These are phyloP conservation scores for Excalfactoria chinensis DNA, from an alignment of 2,113 vertebrate species.

Conservation along the genomic window DNA sequence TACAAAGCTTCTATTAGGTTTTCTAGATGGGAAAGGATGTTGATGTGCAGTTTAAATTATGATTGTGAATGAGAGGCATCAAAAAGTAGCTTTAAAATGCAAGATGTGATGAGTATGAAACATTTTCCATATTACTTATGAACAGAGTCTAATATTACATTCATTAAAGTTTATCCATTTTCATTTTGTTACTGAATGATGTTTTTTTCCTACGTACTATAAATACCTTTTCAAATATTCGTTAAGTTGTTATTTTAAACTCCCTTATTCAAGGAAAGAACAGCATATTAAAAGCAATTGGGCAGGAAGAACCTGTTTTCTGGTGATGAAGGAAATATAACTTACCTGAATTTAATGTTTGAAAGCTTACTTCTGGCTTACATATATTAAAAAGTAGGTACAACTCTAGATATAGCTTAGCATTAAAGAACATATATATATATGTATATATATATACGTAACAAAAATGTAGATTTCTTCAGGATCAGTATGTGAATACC, in stretches of 20 bases:
- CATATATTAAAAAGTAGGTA: not conserved
- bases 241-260: conserved; percentile 49
- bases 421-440: not conserved
- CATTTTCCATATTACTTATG: not conserved
- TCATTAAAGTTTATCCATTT: not conserved
- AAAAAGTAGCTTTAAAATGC: not conserved
- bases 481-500: not conserved
- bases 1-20: not conserved
- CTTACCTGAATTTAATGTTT: not conserved
- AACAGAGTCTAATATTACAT: not conserved
- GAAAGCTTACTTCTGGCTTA: not conserved
- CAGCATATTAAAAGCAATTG: not conserved
- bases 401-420: not conserved
- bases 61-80: not conserved
- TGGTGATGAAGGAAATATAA: not conserved
- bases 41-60: not conserved
- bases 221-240: conserved; percentile 20
- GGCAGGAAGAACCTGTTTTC: not conserved
- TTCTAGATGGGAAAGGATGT: not conserved
- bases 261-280: conserved; percentile 32
- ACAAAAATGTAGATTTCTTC: not conserved
- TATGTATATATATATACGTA: too few relatives aligned
- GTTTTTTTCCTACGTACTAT: not conserved
- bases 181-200: not conserved
- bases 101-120: not conserved